These are phyloP conservation scores for Triplophysa siluroides DNA, from an alignment of 2,113 vertebrate species.

Conservation along the genomic window DNA sequence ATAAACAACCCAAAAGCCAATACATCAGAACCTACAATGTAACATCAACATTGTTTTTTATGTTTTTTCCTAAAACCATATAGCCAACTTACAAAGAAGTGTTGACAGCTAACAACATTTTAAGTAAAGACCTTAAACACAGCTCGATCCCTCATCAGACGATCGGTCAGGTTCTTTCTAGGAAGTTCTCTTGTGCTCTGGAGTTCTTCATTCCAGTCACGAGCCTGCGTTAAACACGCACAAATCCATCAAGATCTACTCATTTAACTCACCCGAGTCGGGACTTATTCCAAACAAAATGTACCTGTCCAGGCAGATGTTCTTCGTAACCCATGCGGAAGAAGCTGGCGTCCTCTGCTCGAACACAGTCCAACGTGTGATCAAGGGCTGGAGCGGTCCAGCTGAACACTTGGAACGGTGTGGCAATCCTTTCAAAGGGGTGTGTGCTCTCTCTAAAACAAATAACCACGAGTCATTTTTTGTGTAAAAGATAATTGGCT, in stretches of 20 bases:
- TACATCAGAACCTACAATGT: too few relatives aligned
- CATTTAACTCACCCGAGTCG: neutral
- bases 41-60: too few relatives aligned
- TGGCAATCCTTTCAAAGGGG: constrained; percentile 90
- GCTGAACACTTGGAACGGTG: constrained; percentile 91
- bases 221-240: constrained; percentile 72
- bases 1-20: too few relatives aligned
- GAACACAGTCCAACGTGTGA: constrained; percentile 87
- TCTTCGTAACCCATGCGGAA: constrained; percentile 88
- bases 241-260: neutral
- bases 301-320: constrained; percentile 90
- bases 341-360: constrained; percentile 86
- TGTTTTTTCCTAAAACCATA: too few relatives aligned
- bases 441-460: constrained; percentile 84
- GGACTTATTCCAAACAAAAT: neutral
- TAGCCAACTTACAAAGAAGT: too few relatives aligned
- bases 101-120: neutral
- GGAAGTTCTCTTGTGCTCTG: constrained; percentile 88
- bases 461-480: neutral
- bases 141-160: constrained; percentile 85
- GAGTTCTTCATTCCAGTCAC: constrained; percentile 95
- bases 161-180: constrained; percentile 83
- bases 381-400: constrained; percentile 89
- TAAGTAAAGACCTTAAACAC: constrained; percentile 82
- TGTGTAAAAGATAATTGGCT: too few relatives aligned